phyloP scores from a whole-genome alignment of 2,797 vertebrate species.

The Galaxias olidus region DNA sequence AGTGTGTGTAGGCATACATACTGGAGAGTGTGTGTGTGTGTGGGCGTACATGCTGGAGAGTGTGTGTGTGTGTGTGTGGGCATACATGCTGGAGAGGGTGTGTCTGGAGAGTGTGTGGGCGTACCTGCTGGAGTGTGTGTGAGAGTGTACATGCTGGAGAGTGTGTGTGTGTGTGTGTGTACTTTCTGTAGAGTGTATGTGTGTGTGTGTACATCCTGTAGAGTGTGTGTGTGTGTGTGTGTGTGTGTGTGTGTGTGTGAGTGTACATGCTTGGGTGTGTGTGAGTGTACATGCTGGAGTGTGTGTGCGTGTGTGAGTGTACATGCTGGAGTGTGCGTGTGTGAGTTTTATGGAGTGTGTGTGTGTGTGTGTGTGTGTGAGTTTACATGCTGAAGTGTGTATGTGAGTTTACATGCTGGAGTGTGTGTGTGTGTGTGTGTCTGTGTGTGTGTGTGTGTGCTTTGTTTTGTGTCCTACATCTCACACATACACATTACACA shows the following conservation, averaged over 20 bases:
- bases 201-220: no score
- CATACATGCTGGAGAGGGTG: conserved; percentile 33
- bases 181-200: no score
- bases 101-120: neutral
- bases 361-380: conserved; percentile 23
- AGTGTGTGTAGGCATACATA: no score
- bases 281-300: conserved; percentile 7
- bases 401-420: neutral
- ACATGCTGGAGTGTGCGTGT: no score
- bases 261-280: conserved; percentile 12
- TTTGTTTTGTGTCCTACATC: no score
- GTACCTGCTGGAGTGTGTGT: no score
- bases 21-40: no score
- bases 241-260: conserved; percentile 1
- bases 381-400: no score
- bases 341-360: conserved; percentile 23
- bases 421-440: conserved; percentile 8
- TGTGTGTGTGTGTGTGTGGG: conserved; percentile 9
- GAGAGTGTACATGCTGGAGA: no score
- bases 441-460: conserved; percentile 2
- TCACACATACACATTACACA: no score
- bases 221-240: conserved; percentile 25
- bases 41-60: no score
- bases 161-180: no score
- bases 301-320: neutral